These are phyloP conservation scores for Empis stercorea DNA, from an alignment of 2,888 invertebrate genomes.

Conservation along the genomic window DNA sequence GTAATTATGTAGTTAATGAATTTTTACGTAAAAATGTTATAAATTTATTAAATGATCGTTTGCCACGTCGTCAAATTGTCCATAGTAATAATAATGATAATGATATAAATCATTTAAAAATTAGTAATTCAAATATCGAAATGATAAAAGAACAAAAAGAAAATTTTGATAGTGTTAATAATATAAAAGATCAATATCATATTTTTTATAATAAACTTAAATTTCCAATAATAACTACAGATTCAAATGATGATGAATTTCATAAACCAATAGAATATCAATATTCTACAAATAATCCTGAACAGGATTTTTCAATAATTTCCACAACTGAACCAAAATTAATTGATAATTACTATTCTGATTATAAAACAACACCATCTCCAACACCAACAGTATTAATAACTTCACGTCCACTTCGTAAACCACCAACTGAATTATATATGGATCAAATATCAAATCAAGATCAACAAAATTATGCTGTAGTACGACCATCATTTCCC, in stretches of 20 bases:
- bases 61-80: neutral
- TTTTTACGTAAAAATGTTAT: conserved; percentile 12
- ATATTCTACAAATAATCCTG: neutral
- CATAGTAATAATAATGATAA: neutral
- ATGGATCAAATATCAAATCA: neutral
- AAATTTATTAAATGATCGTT: conserved; percentile 8
- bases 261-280: neutral
- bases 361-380: neutral
- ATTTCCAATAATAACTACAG: neutral
- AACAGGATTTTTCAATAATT: neutral
- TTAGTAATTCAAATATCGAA: too few relatives aligned
- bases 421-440: neutral
- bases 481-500: neutral
- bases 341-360: neutral
- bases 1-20: conserved; percentile 14
- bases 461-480: neutral
- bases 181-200: too few relatives aligned
- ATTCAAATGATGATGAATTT: neutral
- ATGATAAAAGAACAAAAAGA: too few relatives aligned
- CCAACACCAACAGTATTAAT: conserved; percentile 1
- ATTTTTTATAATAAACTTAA: neutral
- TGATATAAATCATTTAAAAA: too few relatives aligned
- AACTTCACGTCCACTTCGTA: neutral
- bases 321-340: neutral
- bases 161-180: too few relatives aligned